Conservation (phyloP, 2,797 vertebrate genomes). For the Sebastes diaconus region DNA sequence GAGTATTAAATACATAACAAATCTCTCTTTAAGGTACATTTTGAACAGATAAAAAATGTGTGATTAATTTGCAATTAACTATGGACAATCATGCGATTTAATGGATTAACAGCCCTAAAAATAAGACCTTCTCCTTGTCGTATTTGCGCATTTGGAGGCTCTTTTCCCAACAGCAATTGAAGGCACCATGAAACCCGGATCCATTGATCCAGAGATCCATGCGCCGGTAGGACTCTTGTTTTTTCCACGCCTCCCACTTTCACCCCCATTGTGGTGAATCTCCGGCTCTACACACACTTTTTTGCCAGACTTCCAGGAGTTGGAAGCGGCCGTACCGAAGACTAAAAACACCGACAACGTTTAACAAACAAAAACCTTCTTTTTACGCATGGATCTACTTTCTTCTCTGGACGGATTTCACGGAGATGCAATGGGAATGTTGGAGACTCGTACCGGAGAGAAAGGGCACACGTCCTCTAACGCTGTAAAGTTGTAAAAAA, state of each 20-base stretch:
- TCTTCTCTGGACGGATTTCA: slow-evolving; percentile 28
- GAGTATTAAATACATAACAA: no score
- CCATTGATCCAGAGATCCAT: slow-evolving; percentile 68
- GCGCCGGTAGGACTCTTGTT: slow-evolving; percentile 71
- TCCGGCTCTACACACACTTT: slow-evolving; percentile 73
- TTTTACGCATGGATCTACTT: slow-evolving; percentile 51
- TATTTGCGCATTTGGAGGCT: background rate
- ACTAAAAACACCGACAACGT: slow-evolving; percentile 21
- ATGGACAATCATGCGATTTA: no score
- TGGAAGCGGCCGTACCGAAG: slow-evolving; percentile 45
- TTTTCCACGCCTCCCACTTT: slow-evolving; percentile 80
- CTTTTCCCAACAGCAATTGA: slow-evolving; percentile 29
- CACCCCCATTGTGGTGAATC: slow-evolving; percentile 84
- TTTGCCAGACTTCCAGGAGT: slow-evolving; percentile 75
- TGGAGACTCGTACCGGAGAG: slow-evolving; percentile 39
- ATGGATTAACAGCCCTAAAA: no score
- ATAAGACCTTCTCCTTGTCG: background rate
- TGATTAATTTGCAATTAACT: no score
- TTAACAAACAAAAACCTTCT: background rate
- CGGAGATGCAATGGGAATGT: slow-evolving; percentile 38
- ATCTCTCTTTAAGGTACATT: no score
- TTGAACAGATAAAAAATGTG: no score
- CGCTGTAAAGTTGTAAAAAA: slow-evolving; percentile 82
- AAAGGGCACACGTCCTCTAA: slow-evolving; percentile 37
- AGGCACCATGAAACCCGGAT: slow-evolving; percentile 67